Evolutionary conservation across 1,140 invertebrate species (phyloP), one percentile per base, ranked within the genome.

Genomic region (Plectrocnemia conspersa): DNA sequence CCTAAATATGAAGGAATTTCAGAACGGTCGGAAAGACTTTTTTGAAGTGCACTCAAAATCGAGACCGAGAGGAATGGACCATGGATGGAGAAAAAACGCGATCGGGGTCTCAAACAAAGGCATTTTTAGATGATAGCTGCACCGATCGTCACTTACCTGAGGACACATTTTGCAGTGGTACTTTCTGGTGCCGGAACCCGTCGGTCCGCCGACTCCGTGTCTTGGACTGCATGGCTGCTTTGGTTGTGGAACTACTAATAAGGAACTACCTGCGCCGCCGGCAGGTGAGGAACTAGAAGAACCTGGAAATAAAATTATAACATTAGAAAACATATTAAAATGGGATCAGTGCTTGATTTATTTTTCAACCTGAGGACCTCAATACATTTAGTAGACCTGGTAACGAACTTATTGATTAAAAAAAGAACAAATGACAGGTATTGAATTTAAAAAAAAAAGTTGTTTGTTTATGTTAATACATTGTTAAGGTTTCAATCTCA

Each of bases 91-190:
- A 29, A 29, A 6, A 29, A 29, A 29, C n/a, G 6, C 27, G 27
- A 7, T 29, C 27, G n/a, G 11, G 16, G 16, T 13, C n/a, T 13
- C 2, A 33, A 33, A 29, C 27, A 29, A 29, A 29, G 27, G 16
- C n/a, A 33, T 3, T 33, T 15, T 33, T 11, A 33, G 16, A 33
- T 29, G n/a, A 7, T 29, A n/a, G 16, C 2, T 13, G 32, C 32
- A 33, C 6, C n/a, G 27, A 7, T 29, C 27, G 2, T 1, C 0
- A 61, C 88, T 82, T 74, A 97, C 93, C 90, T 96, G 91, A 59
- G 93, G 93, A 75, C 93, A 97, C 93, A 97, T 97, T 77, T 97
- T 97, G 83, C 93, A 97, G 72, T 94, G 91, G 77, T 97, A 97
- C 71, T 94, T 94, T 71, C 86, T 70, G 62, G 77, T 71, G 15